Evolutionary conservation across 2,113 vertebrate genomes (phyloP).

Genomic region (Poeciliopsis turrubarensis): DNA sequence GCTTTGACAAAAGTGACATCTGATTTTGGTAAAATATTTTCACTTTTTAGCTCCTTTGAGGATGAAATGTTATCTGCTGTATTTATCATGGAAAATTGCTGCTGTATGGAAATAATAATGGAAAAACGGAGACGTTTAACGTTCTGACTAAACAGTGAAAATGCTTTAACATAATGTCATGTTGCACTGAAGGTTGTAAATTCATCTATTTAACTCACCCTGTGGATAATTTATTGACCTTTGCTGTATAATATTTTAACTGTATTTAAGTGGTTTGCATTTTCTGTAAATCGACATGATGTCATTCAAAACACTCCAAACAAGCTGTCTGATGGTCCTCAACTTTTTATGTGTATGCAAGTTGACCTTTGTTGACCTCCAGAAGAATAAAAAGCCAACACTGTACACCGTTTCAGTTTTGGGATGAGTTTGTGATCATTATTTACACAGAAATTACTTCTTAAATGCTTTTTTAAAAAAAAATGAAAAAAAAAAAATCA

Average conservation of each 20-base stretch:
- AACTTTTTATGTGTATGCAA: conserved; percentile 58
- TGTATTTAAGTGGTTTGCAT: conserved; percentile 71
- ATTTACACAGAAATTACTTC: background rate
- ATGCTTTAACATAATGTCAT: conserved; percentile 51
- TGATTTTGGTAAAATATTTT: conserved; percentile 55
- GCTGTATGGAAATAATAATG: background rate
- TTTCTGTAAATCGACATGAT: conserved; percentile 52
- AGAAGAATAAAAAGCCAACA: conserved; percentile 72
- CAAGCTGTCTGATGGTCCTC: conserved; percentile 32
- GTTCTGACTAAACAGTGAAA: conserved; percentile 57
- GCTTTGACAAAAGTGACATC: conserved; percentile 49
- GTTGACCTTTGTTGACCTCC: conserved; percentile 52
- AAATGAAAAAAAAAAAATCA: too few species aligned
- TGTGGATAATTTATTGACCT: conserved; percentile 66
- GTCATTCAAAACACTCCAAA: conserved; percentile 45
- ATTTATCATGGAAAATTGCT: background rate
- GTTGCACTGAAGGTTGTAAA: conserved; percentile 58
- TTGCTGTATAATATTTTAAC: conserved; percentile 64
- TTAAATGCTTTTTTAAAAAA: background rate
- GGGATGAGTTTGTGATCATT: background rate
- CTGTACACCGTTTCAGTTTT: conserved; percentile 4
- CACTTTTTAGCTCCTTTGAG: conserved; percentile 47
- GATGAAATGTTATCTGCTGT: background rate
- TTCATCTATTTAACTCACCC: conserved; percentile 59
- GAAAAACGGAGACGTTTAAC: background rate